Conservation (phyloP, 2,113 vertebrate genomes). For the Eleginops maclovinus region DNA sequence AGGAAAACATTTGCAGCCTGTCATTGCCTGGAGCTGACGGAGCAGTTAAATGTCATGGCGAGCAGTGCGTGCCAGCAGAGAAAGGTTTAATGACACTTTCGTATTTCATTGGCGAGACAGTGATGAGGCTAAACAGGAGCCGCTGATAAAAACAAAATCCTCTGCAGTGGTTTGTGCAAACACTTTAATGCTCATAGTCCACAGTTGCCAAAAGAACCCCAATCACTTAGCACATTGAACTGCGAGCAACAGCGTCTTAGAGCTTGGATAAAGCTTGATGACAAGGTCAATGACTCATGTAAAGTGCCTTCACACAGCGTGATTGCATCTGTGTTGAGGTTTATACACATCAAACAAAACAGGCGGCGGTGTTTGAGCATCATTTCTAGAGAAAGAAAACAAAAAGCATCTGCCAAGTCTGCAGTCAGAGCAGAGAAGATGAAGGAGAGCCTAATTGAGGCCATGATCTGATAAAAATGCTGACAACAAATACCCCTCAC, state of each 20-base stretch:
- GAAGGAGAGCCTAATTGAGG: slow-evolving; percentile 42
- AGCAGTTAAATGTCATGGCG: slow-evolving; percentile 64
- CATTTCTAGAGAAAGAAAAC: slow-evolving; percentile 31
- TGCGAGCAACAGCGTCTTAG: not conserved
- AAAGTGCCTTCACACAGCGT: slow-evolving; percentile 7
- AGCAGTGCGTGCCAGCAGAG: slow-evolving; percentile 38
- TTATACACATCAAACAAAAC: slow-evolving; percentile 12
- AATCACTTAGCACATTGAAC: slow-evolving; percentile 18
- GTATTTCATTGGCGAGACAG: slow-evolving; percentile 55
- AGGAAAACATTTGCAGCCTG: slow-evolving; percentile 32
- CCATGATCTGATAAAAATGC: slow-evolving; percentile 48
- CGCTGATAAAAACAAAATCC: slow-evolving; percentile 41
- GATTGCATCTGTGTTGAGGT: slow-evolving; percentile 13
- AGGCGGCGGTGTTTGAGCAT: slow-evolving; percentile 13
- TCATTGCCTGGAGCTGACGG: slow-evolving; percentile 26
- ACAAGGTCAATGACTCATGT: slow-evolving; percentile 26
- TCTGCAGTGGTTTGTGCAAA: slow-evolving; percentile 7
- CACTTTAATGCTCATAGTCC: not conserved
- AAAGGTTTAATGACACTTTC: slow-evolving; percentile 53
- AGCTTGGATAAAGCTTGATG: slow-evolving; percentile 14
- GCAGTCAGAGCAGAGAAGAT: slow-evolving; percentile 20
- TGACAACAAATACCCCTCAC: slow-evolving; percentile 42
- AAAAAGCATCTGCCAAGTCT: slow-evolving; percentile 23
- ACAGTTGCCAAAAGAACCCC: not conserved
- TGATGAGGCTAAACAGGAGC: slow-evolving; percentile 48